A percentile compares a stretch with the other conserved stretches of the same genome.
Evolutionary conservation across 2,113 vertebrate species (phyloP).

Genomic region (Protobothrops flavoviridis): DNA sequence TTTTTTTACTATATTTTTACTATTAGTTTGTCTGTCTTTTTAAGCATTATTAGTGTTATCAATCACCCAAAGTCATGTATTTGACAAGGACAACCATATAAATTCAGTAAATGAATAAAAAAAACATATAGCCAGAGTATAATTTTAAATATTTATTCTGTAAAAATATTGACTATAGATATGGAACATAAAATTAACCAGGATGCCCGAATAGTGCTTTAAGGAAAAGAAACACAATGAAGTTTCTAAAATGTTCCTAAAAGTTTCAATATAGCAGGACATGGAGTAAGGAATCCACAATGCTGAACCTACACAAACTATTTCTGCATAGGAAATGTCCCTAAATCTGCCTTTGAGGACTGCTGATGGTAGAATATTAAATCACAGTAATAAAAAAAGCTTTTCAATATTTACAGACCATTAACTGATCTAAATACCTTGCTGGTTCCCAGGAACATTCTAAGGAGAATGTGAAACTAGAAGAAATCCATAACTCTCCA

Average conservation of each 20-base stretch:
- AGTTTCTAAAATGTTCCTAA: not conserved
- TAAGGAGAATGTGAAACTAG: not conserved
- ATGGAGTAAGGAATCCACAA: not conserved
- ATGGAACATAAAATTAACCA: not conserved
- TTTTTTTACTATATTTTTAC: not conserved
- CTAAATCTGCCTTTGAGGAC: not conserved
- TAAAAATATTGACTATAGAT: not conserved
- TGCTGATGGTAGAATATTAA: not conserved
- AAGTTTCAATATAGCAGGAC: not conserved
- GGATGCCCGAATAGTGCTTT: not conserved
- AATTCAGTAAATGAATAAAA: not conserved
- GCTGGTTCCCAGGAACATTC: not conserved
- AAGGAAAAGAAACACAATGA: not conserved
- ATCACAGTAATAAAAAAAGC: not conserved
- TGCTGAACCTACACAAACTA: not conserved
- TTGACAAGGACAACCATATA: not conserved
- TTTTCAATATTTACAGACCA: not conserved
- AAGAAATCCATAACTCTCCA: constrained; percentile 42
- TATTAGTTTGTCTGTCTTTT: not conserved
- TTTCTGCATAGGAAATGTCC: not conserved
- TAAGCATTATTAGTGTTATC: not conserved
- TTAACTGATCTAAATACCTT: not conserved
- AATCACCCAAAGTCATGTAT: not conserved
- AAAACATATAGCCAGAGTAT: not conserved
- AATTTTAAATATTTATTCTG: not conserved